Evolutionary conservation across 2,888 invertebrate species (phyloP), one percentile per base, ranked within the genome.

Genomic region (Cephus nigrinus): DNA sequence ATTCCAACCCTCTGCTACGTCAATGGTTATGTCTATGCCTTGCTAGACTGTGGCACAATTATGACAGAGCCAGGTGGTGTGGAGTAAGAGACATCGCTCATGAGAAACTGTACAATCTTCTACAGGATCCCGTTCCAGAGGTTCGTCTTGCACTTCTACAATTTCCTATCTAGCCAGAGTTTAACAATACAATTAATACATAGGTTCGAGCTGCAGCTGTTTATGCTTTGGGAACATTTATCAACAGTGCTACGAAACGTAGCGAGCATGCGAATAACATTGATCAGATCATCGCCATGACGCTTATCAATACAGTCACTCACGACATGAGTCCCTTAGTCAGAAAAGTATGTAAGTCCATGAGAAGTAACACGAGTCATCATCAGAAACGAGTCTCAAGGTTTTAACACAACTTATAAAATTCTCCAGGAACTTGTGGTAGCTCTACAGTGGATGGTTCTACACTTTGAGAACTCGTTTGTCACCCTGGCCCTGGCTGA

Each of bases 81-180:
- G 99, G 98, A 31, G 98, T 98, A 33, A 93, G 99, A 15, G 98
- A 98, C 91, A 95, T 96, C 85, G 98, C 99, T n/a, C 98, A 98
- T 92, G 99, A 99, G 91, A 98, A 99, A 92, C 93, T 99, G 15
- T 97, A 95, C 89, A 94, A 93, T 74, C 93, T 98, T 82, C 92
- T 99, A 76, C 93, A 93, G 80, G 98, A 98, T 92, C 93, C 94
- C 3, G 94, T 95, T 73, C 97, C 99, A 1, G 98, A 99, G 94
- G 98, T 97, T 83, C 81, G 71, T 71, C 55, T 23, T 55, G 3
- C 9, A 1, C 55, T 55, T 23, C 9, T 23, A 23, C 55, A 55
- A 55, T 55, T 9, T 23, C 75, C 12, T 32, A 80, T 33, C 33
- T 23, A 31, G 55, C 72, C 73, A 68, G 11, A 68, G 68, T 69